A percentile compares a stretch with the other conserved stretches of the same genome.
phyloP scores from a whole-genome alignment of 2,797 vertebrate genomes.

The Pipistrellus kuhlii region DNA sequence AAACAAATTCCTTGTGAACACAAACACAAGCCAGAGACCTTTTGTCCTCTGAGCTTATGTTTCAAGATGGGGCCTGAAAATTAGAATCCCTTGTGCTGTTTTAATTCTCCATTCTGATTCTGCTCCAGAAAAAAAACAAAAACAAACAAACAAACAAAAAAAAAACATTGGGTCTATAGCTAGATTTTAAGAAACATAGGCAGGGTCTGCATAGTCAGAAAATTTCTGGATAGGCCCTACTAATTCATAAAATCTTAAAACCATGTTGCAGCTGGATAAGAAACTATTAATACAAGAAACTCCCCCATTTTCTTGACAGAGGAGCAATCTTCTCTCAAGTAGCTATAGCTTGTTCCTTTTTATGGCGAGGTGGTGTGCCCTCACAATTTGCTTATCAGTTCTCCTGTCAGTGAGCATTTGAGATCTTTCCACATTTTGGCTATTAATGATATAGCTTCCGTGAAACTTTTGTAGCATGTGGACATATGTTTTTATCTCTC shows the following conservation, averaged over 20 bases:
- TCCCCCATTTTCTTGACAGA: background rate
- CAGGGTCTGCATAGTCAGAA: background rate
- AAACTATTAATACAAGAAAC: background rate
- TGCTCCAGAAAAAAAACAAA: background rate
- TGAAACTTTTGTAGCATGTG: background rate
- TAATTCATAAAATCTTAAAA: background rate
- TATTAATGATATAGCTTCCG: background rate
- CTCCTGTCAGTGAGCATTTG: background rate
- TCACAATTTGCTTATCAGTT: background rate
- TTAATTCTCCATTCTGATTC: background rate
- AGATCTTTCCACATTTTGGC: background rate
- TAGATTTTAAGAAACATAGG: background rate
- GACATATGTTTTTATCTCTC: background rate
- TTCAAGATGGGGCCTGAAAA: background rate
- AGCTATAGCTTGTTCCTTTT: background rate
- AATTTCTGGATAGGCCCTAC: background rate
- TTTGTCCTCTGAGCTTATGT: background rate
- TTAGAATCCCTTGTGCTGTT: background rate
- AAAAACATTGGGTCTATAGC: background rate
- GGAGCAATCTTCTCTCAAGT: background rate
- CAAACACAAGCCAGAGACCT: background rate
- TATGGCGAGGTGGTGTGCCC: background rate
- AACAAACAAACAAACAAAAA: no score
- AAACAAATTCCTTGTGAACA: background rate
- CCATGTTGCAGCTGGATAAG: background rate